Evolutionary conservation across 2,113 vertebrate species (phyloP), one percentile per base, ranked within the genome.

Genomic region (Protobothrops flavoviridis): DNA sequence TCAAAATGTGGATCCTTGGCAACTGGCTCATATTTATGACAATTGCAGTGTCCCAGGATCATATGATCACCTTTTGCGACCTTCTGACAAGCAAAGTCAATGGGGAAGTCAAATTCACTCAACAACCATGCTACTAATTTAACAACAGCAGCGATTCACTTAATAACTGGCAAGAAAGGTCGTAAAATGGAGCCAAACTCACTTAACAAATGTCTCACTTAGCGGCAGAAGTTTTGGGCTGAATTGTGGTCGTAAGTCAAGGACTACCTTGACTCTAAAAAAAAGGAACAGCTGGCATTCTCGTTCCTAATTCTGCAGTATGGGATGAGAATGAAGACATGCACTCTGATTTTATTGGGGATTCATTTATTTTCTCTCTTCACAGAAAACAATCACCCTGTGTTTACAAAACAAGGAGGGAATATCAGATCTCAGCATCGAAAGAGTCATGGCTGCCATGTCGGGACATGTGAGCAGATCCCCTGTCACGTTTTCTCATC

Each of bases 371-470:
- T 87, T 26, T 26, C 24, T 90, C 20, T 29, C 26, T 10, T 23
- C 85, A 15, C 96, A 99, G 98, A 98, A 98, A 52, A 92, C 93
- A 87, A 96, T 99, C 55, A 98, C 98, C 0, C 95, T 96, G 0
- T 93, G 97, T 90, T 94, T 98, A 21, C 69, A 55, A 87, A 94
- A 90, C 52, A 95, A 96, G 45, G 92, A 96, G 12, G 55, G 48
- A 0, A 85, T 91, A 88, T 93, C 94, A 11, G 95, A 97, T 1
- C 98, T 98, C 48, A 96, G 97, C 88, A 95, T 98, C 0, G 94
- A 97, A 87, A 97, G 97, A n/a, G 92, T 99, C 0, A 97, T 98
- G 43, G 97, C 96, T 94, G 97, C 97, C 9, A 97, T 99, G 98
- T 97, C 98, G 26, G 98, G 97, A 88, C 96, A 96, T 98, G 98